Evolutionary conservation across 2,888 invertebrate genomes (phyloP).

Genomic region (Tenthredo notha): DNA sequence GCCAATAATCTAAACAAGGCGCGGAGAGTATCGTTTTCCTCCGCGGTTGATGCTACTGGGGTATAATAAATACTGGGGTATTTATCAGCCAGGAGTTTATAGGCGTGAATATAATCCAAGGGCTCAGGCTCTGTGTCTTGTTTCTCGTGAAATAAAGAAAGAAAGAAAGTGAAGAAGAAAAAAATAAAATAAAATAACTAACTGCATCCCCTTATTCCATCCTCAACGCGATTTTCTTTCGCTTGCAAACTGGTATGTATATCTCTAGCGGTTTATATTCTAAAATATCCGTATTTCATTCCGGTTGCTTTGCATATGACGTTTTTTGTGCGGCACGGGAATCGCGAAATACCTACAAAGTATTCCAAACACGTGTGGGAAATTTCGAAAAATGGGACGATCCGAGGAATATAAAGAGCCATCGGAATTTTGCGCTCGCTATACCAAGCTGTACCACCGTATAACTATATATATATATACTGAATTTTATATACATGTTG

Average conservation of each 20-base stretch:
- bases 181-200: background rate
- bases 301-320: slow-evolving; percentile 58
- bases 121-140: background rate
- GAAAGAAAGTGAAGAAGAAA: too few species aligned
- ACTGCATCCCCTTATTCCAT: background rate
- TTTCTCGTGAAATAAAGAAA: background rate
- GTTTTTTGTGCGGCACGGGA: slow-evolving; percentile 19
- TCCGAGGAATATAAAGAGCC: slow-evolving; percentile 51
- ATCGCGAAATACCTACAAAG: slow-evolving; percentile 47
- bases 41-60: background rate
- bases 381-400: slow-evolving; percentile 63
- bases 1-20: slow-evolving; percentile 47
- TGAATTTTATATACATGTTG: slow-evolving; percentile 17
- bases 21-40: slow-evolving; percentile 2
- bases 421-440: slow-evolving; percentile 45
- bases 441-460: background rate
- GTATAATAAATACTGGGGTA: slow-evolving; percentile 18
- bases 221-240: slow-evolving; percentile 36
- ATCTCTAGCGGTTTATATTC: slow-evolving; percentile 59
- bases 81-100: slow-evolving; percentile 33
- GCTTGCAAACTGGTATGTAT: slow-evolving; percentile 28
- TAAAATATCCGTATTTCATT: slow-evolving; percentile 64
- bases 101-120: background rate
- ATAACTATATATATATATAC: background rate
- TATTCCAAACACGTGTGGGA: slow-evolving; percentile 63